These are phyloP conservation scores for Drosophila flavopinicola DNA, from an alignment of 2,888 invertebrate genomes.

Conservation along the genomic window DNA sequence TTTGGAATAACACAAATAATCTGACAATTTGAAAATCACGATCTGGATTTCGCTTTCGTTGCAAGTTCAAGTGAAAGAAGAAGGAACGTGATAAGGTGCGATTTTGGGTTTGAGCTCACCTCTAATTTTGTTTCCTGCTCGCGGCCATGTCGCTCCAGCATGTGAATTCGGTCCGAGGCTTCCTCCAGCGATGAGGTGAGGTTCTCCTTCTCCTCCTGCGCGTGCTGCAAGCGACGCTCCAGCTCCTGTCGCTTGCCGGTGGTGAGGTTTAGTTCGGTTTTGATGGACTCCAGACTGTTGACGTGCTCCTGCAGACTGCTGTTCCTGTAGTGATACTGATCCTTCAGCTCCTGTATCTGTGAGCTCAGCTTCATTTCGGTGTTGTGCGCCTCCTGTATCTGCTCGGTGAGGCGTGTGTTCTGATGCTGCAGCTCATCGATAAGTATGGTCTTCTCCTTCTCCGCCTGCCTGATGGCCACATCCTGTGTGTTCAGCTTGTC, in stretches of 20 bases:
- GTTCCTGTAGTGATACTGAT: conserved; percentile 92
- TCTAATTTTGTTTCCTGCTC: conserved; percentile 89
- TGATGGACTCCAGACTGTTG: conserved; percentile 93
- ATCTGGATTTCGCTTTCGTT: conserved; percentile 45
- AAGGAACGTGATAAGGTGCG: conserved; percentile 57
- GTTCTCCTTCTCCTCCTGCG: conserved; percentile 92
- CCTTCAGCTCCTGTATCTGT: conserved; percentile 92
- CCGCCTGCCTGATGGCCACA: conserved; percentile 84
- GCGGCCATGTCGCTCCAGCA: conserved; percentile 92
- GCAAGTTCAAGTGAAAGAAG: conserved; percentile 28
- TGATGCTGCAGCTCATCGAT: conserved; percentile 94
- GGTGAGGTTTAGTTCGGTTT: conserved; percentile 93
- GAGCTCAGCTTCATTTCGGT: conserved; percentile 91
- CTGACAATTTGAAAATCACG: conserved; percentile 58
- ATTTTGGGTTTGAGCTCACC: conserved; percentile 60
- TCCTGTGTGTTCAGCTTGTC: conserved; percentile 89
- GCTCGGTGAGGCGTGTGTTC: conserved; percentile 93
- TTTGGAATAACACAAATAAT: conserved; percentile 52
- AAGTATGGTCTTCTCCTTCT: conserved; percentile 92
- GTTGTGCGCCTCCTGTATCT: conserved; percentile 93
- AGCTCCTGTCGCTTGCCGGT: conserved; percentile 93
- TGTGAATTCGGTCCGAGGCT: conserved; percentile 93
- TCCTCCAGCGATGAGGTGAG: conserved; percentile 93
- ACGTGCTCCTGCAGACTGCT: conserved; percentile 94
- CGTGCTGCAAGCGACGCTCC: conserved; percentile 90